Percentiles rank a stretch among this genome's conserved stretches.
Conservation (phyloP, 2,113 vertebrate genomes). For the Bungarus multicinctus region DNA sequence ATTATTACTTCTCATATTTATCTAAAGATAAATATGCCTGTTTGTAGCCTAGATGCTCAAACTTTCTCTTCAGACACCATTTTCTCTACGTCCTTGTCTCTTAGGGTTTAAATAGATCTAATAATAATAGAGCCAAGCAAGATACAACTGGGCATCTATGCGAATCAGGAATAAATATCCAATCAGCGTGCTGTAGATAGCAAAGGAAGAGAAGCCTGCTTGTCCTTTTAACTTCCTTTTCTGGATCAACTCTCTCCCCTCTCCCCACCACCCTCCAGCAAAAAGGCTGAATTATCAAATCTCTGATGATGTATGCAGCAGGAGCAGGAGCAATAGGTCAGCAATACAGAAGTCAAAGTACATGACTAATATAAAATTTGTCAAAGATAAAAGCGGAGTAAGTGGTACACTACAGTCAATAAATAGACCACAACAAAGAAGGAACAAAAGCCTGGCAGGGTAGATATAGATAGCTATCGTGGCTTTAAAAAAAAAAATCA, state of each 20-base stretch:
- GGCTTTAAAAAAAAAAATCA: neutral
- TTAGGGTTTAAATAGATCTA: neutral
- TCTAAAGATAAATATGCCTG: neutral
- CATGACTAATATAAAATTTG: neutral
- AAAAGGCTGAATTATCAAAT: neutral
- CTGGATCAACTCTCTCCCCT: neutral
- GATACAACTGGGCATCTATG: neutral
- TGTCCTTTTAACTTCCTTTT: neutral
- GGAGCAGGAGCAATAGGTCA: neutral
- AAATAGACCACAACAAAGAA: neutral
- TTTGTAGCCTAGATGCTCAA: neutral
- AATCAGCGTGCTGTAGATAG: neutral
- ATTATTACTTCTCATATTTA: no score
- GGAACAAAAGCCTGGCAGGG: neutral
- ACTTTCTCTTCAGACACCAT: neutral
- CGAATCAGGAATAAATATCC: neutral
- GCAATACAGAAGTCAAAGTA: neutral
- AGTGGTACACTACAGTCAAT: neutral
- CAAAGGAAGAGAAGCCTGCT: neutral
- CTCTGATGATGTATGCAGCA: neutral
- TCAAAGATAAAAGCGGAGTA: neutral
- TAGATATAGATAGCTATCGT: neutral
- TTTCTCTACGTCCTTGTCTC: neutral
- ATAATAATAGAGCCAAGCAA: neutral
- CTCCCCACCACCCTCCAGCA: neutral